Percentiles rank a stretch among this genome's conserved stretches.
These are phyloP conservation scores for Sesamia nonagrioides DNA, from an alignment of 1,140 invertebrate species.

Conservation along the genomic window DNA sequence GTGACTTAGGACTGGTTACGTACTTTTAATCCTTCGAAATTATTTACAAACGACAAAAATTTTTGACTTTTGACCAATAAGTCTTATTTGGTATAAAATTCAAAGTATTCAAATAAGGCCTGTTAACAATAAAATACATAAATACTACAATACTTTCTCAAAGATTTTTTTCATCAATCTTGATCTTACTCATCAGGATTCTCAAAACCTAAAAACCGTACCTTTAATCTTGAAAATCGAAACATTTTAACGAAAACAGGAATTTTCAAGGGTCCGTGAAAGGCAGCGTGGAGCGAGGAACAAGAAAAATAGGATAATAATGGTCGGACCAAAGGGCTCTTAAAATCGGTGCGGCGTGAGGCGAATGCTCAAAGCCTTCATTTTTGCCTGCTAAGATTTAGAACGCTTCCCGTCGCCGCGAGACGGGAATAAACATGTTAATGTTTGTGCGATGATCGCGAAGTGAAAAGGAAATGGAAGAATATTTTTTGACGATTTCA, in stretches of 20 bases:
- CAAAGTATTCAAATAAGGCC: no score
- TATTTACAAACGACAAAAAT: no score
- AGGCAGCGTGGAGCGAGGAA: slow-evolving; percentile 35
- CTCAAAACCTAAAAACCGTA: slow-evolving; percentile 16
- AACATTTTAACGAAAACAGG: slow-evolving; percentile 35
- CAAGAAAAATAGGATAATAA: slow-evolving; percentile 70
- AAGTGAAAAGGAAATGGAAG: neutral
- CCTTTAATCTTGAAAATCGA: slow-evolving; percentile 13
- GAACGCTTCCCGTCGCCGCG: slow-evolving; percentile 4
- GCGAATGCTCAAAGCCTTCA: slow-evolving; percentile 64
- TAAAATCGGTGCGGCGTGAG: slow-evolving; percentile 62
- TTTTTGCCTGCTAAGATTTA: slow-evolving; percentile 51
- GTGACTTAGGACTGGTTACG: no score
- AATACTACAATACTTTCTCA: neutral
- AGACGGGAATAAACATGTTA: slow-evolving; percentile 17
- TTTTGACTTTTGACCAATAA: no score
- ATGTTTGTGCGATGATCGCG: slow-evolving; percentile 36
- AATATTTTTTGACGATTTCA: neutral
- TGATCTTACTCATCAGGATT: neutral
- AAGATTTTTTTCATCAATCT: neutral
- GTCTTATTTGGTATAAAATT: no score
- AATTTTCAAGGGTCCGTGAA: slow-evolving; percentile 34
- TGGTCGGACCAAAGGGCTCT: slow-evolving; percentile 59
- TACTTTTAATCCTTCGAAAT: no score
- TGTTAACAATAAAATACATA: no score